phyloP scores from a whole-genome alignment of 2,888 invertebrate species.

The Himalopsyche tibetana region DNA sequence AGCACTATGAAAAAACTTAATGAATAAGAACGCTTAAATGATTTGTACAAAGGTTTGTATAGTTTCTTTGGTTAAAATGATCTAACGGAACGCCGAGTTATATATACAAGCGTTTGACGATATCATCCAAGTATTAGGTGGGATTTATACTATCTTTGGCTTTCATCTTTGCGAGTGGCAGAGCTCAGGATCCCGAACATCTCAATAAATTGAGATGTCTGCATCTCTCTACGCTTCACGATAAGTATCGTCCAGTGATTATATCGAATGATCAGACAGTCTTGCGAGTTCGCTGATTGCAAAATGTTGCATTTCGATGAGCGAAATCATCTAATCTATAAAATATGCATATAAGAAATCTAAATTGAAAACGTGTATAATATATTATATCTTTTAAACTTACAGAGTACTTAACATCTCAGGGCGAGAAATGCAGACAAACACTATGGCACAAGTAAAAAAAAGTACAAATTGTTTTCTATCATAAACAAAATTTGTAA shows the following conservation, averaged over 20 bases:
- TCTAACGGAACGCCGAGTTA: neutral
- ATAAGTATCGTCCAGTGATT: neutral
- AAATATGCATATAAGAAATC: constrained; percentile 33
- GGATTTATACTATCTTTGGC: constrained; percentile 31
- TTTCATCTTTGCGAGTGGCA: neutral
- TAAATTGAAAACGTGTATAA: constrained; percentile 24
- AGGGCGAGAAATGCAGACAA: constrained; percentile 1
- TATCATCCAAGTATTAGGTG: constrained; percentile 1
- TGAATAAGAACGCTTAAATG: constrained; percentile 23
- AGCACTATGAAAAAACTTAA: constrained; percentile 10
- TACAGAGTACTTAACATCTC: constrained; percentile 18
- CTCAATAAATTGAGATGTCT: neutral
- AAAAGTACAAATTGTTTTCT: constrained; percentile 22
- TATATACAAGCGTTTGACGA: constrained; percentile 5
- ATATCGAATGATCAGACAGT: neutral
- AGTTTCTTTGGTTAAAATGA: constrained; percentile 19
- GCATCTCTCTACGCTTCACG: neutral
- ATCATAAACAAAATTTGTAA: constrained; percentile 15
- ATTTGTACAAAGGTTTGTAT: constrained; percentile 30
- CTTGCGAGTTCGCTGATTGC: neutral
- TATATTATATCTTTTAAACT: constrained; percentile 24
- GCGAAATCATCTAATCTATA: neutral
- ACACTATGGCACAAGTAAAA: neutral
- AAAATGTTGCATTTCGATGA: neutral
- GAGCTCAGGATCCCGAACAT: neutral